Evolutionary conservation across 2,113 vertebrate species (phyloP).

Genomic region (Haemorhous mexicanus): DNA sequence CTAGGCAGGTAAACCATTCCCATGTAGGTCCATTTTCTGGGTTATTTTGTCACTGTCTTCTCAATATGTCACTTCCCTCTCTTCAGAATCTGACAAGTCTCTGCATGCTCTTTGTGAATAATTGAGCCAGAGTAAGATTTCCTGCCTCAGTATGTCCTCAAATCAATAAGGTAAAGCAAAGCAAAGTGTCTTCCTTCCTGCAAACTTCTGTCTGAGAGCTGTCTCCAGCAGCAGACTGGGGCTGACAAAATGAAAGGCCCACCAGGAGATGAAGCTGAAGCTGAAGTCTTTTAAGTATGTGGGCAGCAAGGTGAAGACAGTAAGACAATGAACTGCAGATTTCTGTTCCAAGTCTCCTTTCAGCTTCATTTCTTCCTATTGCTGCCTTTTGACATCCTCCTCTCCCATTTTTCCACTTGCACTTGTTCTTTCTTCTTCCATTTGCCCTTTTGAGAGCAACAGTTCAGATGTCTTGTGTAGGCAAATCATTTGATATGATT

Average conservation of each 20-base stretch:
- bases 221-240: conserved; percentile 12
- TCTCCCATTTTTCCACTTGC: not conserved
- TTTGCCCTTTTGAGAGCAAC: not conserved
- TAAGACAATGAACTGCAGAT: not conserved
- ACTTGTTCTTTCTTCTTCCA: not conserved
- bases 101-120: conserved; percentile 37
- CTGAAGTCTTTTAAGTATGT: conserved; percentile 18
- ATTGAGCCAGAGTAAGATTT: conserved; percentile 26
- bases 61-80: conserved; percentile 27
- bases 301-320: conserved; percentile 44
- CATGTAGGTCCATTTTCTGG: not conserved
- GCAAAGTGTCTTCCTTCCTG: conserved; percentile 47
- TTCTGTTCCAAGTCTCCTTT: not conserved
- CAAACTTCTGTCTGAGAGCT: conserved; percentile 33
- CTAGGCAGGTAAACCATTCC: conserved; percentile 18
- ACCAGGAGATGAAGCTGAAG: conserved; percentile 38
- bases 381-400: not conserved
- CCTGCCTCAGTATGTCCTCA: conserved; percentile 34
- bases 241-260: conserved; percentile 50
- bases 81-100: conserved; percentile 36
- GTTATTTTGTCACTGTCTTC: conserved; percentile 49
- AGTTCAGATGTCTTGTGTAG: not conserved
- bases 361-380: not conserved
- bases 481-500: not conserved
- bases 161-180: conserved; percentile 47